Conservation (phyloP, 2,797 vertebrate species). For the Columba guinea region DNA sequence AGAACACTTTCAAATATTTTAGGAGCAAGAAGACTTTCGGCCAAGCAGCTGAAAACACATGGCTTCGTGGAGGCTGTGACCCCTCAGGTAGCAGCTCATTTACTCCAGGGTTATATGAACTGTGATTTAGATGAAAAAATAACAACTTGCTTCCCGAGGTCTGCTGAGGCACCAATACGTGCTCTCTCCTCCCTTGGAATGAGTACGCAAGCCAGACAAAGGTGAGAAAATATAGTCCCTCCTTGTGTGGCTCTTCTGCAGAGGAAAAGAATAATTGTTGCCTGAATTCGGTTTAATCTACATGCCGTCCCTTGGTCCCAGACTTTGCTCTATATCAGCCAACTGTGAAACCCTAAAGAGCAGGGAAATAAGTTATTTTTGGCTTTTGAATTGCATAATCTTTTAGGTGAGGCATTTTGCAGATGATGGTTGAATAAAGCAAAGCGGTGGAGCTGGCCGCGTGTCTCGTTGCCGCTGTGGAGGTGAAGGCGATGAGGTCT, state of each 20-base stretch:
- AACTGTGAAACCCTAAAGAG: neutral
- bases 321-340: neutral
- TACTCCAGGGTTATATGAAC: neutral
- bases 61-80: neutral
- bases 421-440: neutral
- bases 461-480: fast-evolving
- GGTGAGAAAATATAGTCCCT: constrained; percentile 12
- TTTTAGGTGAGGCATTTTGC: neutral
- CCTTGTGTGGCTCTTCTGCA: neutral
- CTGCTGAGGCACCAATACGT: neutral
- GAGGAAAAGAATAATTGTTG: neutral
- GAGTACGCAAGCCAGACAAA: neutral
- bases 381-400: neutral
- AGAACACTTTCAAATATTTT: neutral
- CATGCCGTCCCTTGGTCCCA: neutral
- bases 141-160: neutral
- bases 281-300: constrained; percentile 7
- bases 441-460: neutral
- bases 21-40: neutral
- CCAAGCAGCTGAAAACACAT: neutral
- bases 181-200: neutral
- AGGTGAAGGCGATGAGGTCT: neutral
- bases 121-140: constrained; percentile 22
- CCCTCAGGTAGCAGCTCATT: constrained; percentile 31
- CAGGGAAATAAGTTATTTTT: constrained; percentile 18